Percentiles rank a stretch among this genome's conserved stretches.
phyloP scores from a whole-genome alignment of 2,113 vertebrate species.

The Embiotoca jacksoni region DNA sequence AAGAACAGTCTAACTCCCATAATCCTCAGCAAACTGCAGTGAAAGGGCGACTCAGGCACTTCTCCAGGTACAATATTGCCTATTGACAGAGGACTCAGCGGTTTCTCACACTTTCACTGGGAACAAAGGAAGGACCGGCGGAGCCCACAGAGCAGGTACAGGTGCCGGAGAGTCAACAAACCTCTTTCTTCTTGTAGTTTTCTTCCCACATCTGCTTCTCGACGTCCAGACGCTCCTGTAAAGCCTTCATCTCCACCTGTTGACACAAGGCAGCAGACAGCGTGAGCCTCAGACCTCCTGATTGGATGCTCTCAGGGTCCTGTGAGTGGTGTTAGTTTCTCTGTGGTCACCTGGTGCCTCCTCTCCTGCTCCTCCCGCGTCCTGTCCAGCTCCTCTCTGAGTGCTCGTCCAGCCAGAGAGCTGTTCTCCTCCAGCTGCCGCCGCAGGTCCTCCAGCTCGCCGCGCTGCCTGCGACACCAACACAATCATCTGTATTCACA shows the following conservation, averaged over 20 bases:
- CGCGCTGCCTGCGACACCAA: slow-evolving; percentile 86
- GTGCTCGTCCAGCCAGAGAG: slow-evolving; percentile 78
- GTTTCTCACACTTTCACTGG: background rate
- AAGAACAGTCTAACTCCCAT: background rate
- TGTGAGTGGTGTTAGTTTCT: fast-evolving
- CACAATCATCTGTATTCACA: background rate
- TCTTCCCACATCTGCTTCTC: slow-evolving; percentile 94
- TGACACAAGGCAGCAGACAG: background rate
- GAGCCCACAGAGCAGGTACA: background rate
- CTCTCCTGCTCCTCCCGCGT: slow-evolving; percentile 90
- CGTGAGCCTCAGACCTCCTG: background rate
- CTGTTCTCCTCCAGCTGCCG: slow-evolving; percentile 91
- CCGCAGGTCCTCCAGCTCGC: slow-evolving; percentile 89
- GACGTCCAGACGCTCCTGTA: slow-evolving; percentile 89
- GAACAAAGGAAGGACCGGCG: background rate
- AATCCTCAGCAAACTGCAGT: background rate
- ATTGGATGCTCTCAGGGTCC: no score
- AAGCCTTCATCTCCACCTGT: slow-evolving; percentile 85
- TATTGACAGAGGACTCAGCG: background rate
- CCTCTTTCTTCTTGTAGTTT: slow-evolving; percentile 92
- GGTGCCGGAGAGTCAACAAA: slow-evolving; percentile 51
- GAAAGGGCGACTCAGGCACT: background rate
- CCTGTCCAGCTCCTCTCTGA: slow-evolving; percentile 90
- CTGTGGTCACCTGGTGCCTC: slow-evolving; percentile 88
- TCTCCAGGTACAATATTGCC: background rate